Evolutionary conservation across 1,140 invertebrate genomes (phyloP), one percentile per base, ranked within the genome.

Genomic region (Penaeus japonicus): DNA sequence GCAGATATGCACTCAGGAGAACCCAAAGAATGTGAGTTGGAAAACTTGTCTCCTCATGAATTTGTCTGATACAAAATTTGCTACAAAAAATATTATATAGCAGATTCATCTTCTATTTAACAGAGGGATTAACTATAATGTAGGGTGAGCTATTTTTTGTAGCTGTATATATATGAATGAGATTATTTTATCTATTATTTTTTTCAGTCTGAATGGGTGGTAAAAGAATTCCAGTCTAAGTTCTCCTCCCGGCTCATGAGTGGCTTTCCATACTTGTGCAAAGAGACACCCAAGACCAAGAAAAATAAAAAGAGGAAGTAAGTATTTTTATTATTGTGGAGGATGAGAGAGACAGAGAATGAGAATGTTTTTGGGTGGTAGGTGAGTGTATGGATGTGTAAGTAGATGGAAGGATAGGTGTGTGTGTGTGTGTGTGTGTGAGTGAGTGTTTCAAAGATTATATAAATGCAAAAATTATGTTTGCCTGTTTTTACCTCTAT

Each of bases 181-280:
- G 10, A 47, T 47, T 47, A 47, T 47, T 47, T 47, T 47, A 47
- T 47, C 47, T 47, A 47, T 0, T 47, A 2, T 47, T 47, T 32
- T 24, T 18, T 65, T 30, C 85, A 87, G 85, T 87, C 78, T 32
- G 22, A 59, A 10, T 87, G 85, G 85, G 55, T 87, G 35, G 32
- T 73, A n/a, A 27, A 15, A 4, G 57, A 82, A n/a, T 57, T 87
- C 24, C 73, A 81, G 10, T 75, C 85, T n/a, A 47, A 57, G 27
- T 87, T 80, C 85, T 82, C 82, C 62, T 55, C 30, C 22, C 47
- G 62, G 24, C 81, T 87, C 20, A 87, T 87, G 85, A n/a, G 12
- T 22, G 78, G 85, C 30, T 87, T 87, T 22, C 85, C 85, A 73
- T 87, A 75, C 65, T 87, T 73, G 39, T 81, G 85, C 27, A 59